phyloP scores from a whole-genome alignment of 2,888 invertebrate species.

The Scaptomyza cyrtandrae region DNA sequence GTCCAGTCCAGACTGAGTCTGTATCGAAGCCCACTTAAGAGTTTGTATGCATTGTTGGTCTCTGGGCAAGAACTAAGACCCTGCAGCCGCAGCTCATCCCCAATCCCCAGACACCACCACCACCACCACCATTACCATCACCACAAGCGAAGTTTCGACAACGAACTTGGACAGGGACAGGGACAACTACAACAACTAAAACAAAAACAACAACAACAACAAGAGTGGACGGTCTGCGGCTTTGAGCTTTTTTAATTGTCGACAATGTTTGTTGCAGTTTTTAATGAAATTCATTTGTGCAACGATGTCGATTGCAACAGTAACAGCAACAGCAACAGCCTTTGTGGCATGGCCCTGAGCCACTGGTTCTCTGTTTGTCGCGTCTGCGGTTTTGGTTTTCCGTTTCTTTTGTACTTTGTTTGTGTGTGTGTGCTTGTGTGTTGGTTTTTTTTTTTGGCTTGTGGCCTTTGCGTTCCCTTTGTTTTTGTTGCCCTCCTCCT shows the following conservation, averaged over 20 bases:
- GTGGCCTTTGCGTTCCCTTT: conserved; percentile 23
- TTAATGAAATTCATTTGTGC: conserved; percentile 78
- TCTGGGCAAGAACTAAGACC: not conserved
- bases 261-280: conserved; percentile 79
- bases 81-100: conserved; percentile 58
- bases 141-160: conserved; percentile 25
- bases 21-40: conserved; percentile 53
- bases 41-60: conserved; percentile 43
- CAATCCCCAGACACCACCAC: conserved; percentile 50
- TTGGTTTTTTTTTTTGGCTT: conserved; percentile 11
- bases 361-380: conserved; percentile 35
- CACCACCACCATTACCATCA: conserved; percentile 21
- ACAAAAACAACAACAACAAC: conserved; percentile 26
- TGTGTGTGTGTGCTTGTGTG: not conserved
- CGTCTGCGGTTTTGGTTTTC: conserved; percentile 55
- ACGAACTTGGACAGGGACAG: conserved; percentile 27
- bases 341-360: conserved; percentile 45
- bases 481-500: conserved; percentile 10
- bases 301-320: conserved; percentile 57
- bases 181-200: conserved; percentile 24
- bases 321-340: conserved; percentile 24
- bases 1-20: not conserved
- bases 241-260: conserved; percentile 75
- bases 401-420: conserved; percentile 6
- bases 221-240: conserved; percentile 48